Percentiles rank a stretch among this genome's conserved stretches.
These are phyloP conservation scores for Drosophila kanapiae DNA, from an alignment of 1,140 invertebrate species.

Conservation along the genomic window DNA sequence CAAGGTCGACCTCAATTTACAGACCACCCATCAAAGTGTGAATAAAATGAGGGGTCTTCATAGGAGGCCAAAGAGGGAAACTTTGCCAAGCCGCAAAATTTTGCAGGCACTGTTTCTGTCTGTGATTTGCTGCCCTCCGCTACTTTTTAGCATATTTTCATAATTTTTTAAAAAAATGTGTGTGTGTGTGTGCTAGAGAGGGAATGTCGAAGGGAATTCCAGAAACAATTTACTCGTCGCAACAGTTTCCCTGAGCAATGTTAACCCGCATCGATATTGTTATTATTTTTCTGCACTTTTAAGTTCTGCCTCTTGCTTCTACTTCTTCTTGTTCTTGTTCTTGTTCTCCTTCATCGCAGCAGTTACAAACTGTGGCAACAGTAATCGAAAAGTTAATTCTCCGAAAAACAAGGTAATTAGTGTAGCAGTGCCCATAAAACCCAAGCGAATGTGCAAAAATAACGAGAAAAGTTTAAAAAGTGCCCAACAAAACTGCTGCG, in stretches of 20 bases:
- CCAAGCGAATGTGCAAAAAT: constrained; percentile 82
- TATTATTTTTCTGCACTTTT: constrained; percentile 64
- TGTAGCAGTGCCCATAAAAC: constrained; percentile 80
- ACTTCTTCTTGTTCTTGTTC: constrained; percentile 9
- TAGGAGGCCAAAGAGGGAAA: not conserved
- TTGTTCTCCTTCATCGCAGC: constrained; percentile 5
- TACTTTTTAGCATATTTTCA: constrained; percentile 60
- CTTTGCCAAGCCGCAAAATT: constrained; percentile 27
- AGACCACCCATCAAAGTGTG: constrained; percentile 13
- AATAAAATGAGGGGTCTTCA: constrained; percentile 1
- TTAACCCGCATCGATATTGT: constrained; percentile 49
- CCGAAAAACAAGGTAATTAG: constrained; percentile 83
- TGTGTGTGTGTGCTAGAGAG: constrained; percentile 3
- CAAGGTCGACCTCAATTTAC: constrained; percentile 30
- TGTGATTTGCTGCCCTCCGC: constrained; percentile 20
- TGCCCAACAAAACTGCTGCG: constrained; percentile 47
- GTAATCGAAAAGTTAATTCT: constrained; percentile 83
- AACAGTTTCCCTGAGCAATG: constrained; percentile 3
- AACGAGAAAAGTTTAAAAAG: constrained; percentile 81
- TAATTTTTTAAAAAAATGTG: constrained; percentile 53
- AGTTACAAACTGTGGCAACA: constrained; percentile 63
- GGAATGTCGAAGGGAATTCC: constrained; percentile 3
- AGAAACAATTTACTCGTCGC: constrained; percentile 56
- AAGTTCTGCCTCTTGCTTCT: no score
- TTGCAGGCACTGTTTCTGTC: constrained; percentile 20